Evolutionary conservation across 2,888 invertebrate species (phyloP).

Genomic region (Acronicta psi): DNA sequence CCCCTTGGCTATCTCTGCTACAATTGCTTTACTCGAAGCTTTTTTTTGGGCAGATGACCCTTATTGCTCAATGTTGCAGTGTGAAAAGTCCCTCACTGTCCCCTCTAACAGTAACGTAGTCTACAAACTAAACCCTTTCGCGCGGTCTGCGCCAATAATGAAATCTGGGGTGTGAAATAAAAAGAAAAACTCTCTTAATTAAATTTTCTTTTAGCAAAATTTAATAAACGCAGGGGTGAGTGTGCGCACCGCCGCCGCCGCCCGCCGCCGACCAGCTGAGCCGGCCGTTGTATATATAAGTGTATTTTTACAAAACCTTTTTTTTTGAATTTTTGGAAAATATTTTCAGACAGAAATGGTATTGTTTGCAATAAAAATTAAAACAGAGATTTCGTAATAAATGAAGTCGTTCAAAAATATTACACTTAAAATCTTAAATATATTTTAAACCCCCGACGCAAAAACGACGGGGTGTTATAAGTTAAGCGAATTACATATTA

Average conservation of each 20-base stretch:
- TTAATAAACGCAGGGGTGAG: constrained; percentile 82
- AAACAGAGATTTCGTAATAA: too few relatives aligned
- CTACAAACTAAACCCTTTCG: constrained; percentile 82
- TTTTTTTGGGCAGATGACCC: too few relatives aligned
- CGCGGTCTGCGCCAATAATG: constrained; percentile 83
- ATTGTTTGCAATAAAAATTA: too few relatives aligned
- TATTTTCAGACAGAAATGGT: not conserved
- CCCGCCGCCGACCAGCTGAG: constrained; percentile 45
- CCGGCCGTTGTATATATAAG: constrained; percentile 20
- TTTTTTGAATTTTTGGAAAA: constrained; percentile 18
- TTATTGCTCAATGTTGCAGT: too few relatives aligned
- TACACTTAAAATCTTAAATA: too few relatives aligned
- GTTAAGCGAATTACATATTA: too few relatives aligned
- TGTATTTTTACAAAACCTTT: constrained; percentile 25
- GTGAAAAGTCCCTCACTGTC: constrained; percentile 5
- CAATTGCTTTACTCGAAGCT: too few relatives aligned
- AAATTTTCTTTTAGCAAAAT: constrained; percentile 88
- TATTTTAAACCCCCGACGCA: too few relatives aligned
- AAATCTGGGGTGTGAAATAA: constrained; percentile 88
- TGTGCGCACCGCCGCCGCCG: constrained; percentile 43
- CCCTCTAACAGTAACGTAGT: constrained; percentile 59
- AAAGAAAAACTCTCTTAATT: constrained; percentile 88
- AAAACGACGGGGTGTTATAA: too few relatives aligned
- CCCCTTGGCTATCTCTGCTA: too few relatives aligned
- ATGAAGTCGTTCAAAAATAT: too few relatives aligned